Evolutionary conservation across 2,888 invertebrate genomes (phyloP), one percentile per base, ranked within the genome.

Genomic region (Bedellia somnulentella): DNA sequence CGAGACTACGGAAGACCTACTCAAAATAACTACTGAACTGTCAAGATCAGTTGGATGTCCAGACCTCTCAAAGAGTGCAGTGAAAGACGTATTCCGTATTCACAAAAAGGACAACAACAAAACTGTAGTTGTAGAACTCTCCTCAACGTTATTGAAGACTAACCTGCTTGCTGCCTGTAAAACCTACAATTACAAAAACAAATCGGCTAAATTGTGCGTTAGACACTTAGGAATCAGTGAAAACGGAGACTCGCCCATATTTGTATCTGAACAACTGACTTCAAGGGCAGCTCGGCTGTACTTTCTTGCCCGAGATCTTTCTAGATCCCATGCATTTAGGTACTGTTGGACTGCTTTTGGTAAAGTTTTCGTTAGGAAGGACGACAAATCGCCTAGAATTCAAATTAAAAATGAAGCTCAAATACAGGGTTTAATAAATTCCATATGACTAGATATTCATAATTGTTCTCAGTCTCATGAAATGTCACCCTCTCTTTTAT

Each of bases 31-130:
- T 1, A 3, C 29, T 3, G 6, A 18, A 5, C 28, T 41, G 6
- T 29, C 33, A 3, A 25, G 31, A 10, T 33, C 8, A 5, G 15
- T 41, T n/a, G 18, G 22, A 4, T 37, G 35, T 12, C n/a, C n/a
- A n/a, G 18, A 35, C 4, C 6, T 41, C 2, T 15, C 13, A 3
- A 35, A 27, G 26, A 6, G 27, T n/a, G 40, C 33, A 34, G 34
- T 40, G 31, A 36, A 25, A 4, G 39, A 41, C 9, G 35, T 41
- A n/a, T 38, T 36, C 10, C 33, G 39, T 15, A 28, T 39, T 14
- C 31, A 24, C 0, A 18, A 9, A n/a, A 37, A 31, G 5, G 31
- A 31, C 4, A 13, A 24, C 3, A 22, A 24, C 4, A n/a, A n/a
- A n/a, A n/a, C n/a, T n/a, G n/a, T n/a, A n/a, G n/a, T n/a, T n/a